Base-by-base conservation (phyloP, 1,140 invertebrate species). In the Tetramorium simillimum region DNA sequence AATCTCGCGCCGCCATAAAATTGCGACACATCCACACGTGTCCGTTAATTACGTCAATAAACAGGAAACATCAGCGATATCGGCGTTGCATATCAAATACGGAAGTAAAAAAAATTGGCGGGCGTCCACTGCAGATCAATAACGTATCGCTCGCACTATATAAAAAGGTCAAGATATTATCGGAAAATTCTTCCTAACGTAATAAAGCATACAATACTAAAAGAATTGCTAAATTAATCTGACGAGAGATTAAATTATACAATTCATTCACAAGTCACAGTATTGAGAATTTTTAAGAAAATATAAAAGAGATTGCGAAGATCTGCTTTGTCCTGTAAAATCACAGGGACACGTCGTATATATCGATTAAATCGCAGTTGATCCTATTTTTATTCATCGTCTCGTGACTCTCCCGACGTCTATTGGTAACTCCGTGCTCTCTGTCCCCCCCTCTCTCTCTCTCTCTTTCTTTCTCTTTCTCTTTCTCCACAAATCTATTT, bases 331-430 rank as follows among this genome's bases (percentile, higher is more conserved):
- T 46, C 10, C 4, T 62, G 40, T n/a, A 43, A 62, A 76, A 77
- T 46, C 14, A 6, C 7, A 58, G 37, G 16, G 21, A 76, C 21
- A 24, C 18, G 14, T n/a, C 53, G 16, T 18, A 21, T 14, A 65
- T 40, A 69, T 78, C 6, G 40, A 65, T 78, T 78, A 78, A 65
- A 65, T 78, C 60, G 24, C 58, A 49, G 24, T 81, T 56, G 18
- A 81, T 53, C 10, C 65, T 81, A 70, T 70, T 81, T 81, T 81
- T 70, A 43, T 70, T 53, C 49, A 56, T 69, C 65, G 37, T 16
- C 46, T 78, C 43, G 60, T 28, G 43, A 21, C 14, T 65, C n/a
- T 65, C n/a, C 14, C 33, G 46, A 80, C 16, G 37, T 58, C 65
- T 81, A 81, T 81, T 58, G 51, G 65, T 21, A 70, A 18, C 37